phyloP scores from a whole-genome alignment of 2,113 vertebrate genomes.

The Okapia johnstoni region DNA sequence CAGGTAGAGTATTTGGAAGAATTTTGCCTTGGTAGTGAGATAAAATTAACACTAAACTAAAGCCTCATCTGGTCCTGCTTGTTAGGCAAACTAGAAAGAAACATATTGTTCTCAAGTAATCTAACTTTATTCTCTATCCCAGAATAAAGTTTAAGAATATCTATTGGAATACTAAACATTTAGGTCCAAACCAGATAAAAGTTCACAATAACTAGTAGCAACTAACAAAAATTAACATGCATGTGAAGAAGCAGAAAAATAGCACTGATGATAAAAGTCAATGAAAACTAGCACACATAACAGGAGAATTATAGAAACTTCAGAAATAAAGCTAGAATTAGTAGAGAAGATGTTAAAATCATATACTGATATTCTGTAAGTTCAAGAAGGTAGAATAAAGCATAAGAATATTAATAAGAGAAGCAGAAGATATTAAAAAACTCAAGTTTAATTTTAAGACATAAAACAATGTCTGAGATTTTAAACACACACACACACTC shows the following conservation, averaged over 20 bases:
- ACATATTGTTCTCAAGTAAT: background rate
- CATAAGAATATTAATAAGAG: background rate
- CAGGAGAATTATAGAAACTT: background rate
- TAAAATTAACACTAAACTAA: background rate
- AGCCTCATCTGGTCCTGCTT: background rate
- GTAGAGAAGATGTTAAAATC: background rate
- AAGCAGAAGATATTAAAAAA: background rate
- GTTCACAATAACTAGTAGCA: background rate
- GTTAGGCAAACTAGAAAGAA: background rate
- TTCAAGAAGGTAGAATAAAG: background rate
- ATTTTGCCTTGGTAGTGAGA: background rate
- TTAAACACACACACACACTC: background rate
- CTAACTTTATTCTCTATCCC: background rate
- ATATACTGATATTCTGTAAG: background rate
- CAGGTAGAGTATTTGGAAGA: background rate
- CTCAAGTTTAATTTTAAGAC: background rate
- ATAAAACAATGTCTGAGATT: background rate
- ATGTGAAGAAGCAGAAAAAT: background rate
- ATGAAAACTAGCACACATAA: background rate
- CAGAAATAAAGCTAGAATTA: background rate
- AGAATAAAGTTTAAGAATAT: background rate
- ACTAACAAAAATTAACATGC: background rate
- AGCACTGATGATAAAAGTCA: background rate
- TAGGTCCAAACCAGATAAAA: background rate
- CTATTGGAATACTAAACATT: background rate